Evolutionary conservation across 2,888 invertebrate genomes (phyloP), one percentile per base, ranked within the genome.

Genomic region (Pristionchus exspectatus): DNA sequence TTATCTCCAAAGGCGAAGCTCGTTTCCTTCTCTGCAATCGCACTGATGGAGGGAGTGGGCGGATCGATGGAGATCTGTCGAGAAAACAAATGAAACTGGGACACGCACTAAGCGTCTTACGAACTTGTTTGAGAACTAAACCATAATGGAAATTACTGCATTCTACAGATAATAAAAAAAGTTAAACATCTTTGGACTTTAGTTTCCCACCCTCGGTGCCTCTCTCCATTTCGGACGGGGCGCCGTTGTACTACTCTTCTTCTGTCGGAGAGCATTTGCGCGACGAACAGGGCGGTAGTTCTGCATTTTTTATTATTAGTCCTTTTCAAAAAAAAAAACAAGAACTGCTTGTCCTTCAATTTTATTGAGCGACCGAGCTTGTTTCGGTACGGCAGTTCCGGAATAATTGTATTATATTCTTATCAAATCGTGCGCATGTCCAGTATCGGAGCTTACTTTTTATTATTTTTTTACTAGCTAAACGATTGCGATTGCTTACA

Each of bases 201-300:
- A 69, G 27, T 30, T 3, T 14, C 14, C 12, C 16, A 77, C 77
- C 77, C 30, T 77, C 24, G 77, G 77, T 2, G 77, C 44, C 12
- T 77, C 77, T 16, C n/a, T 77, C 77, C 77, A 77, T 50, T n/a
- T 38, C n/a, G 38, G 24, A 24, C 77, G 18, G 21, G n/a, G 69
- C 30, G n/a, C 27, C 12, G 21, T 77, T 44, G 50, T n/a, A 44
- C 77, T 77, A 10, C 24, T 44, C 16, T 44, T 77, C 77, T 77
- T 77, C 77, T 77, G 18, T 44, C 77, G 18, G 44, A 77, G 44
- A 10, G 77, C 77, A n/a, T 77, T 77, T 2, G 77, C 50, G n/a
- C 77, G 77, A 77, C 77, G 77, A 24, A 77, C 77, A 0, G 77
- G 77, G n/a, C 77, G 77, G n/a, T 77, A 77, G n/a, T 50, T 77